Percentiles rank a stretch among this genome's conserved stretches.
Conservation (phyloP, 2,888 invertebrate species). For the Oasisia sp. region DNA sequence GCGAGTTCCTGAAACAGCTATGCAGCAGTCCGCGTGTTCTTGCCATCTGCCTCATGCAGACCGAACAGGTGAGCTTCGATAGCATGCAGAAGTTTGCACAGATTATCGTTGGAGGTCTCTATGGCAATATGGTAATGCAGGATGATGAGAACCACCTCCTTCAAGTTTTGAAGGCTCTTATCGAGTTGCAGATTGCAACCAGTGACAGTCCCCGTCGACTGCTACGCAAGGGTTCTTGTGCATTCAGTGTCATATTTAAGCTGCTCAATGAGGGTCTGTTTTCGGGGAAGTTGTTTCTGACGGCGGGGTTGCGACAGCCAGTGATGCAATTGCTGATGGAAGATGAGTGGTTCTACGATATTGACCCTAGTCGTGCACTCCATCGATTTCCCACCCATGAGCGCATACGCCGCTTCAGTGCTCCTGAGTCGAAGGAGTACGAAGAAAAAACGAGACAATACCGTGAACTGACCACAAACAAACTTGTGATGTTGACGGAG, state of each 20-base stretch:
- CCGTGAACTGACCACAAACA: conserved; percentile 75
- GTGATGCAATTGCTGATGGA: conserved; percentile 89
- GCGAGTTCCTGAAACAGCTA: conserved; percentile 76
- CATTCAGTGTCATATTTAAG: conserved; percentile 86
- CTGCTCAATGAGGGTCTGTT: conserved; percentile 89
- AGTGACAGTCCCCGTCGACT: conserved; percentile 76
- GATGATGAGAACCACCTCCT: conserved; percentile 75
- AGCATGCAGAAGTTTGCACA: conserved; percentile 40
- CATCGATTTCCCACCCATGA: conserved; percentile 75
- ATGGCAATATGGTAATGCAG: conserved; percentile 79
- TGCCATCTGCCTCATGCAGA: conserved; percentile 76
- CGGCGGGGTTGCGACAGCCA: conserved; percentile 90
- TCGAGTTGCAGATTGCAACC: conserved; percentile 77
- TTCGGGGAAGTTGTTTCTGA: conserved; percentile 91
- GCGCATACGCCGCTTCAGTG: conserved; percentile 79
- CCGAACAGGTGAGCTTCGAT: conserved; percentile 71
- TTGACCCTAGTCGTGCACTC: conserved; percentile 83
- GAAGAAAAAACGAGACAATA: conserved; percentile 80
- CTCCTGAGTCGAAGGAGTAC: conserved; percentile 79
- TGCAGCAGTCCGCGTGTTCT: conserved; percentile 77
- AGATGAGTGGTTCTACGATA: conserved; percentile 90
- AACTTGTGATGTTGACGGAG: conserved; percentile 81
- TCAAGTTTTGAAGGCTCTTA: conserved; percentile 68
- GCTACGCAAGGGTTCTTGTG: conserved; percentile 82
- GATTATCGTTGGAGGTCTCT: conserved; percentile 63